Base-by-base conservation (phyloP, 2,797 vertebrate species). In the Coregonus ussuriensis region DNA sequence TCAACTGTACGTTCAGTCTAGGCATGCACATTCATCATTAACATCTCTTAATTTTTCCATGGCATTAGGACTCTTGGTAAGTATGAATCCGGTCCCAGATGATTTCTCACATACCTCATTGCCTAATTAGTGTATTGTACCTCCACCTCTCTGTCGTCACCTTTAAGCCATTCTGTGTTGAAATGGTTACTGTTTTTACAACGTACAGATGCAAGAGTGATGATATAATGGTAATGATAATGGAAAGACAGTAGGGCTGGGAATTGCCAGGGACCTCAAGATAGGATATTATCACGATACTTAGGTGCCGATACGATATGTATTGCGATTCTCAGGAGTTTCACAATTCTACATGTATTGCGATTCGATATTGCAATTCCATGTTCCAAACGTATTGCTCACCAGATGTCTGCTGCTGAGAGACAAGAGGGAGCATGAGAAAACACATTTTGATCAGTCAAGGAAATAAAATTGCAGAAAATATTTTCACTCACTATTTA, bases 181-280 rank as follows among this genome's bases (percentile, higher is more conserved):
- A 13, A 33, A 51, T 63, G 66, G 73, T 67, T 77, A 76, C 35
- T 21, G 11, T 72, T 52, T 70, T 0, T 53, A 69, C 51, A 37
- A 29, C 4, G 51, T n/a, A 76, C 1, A 54, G 29, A 47, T 66
- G 31, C 33, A 76, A 75, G 29, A 47, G 25, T 13, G 56, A 59
- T 68, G 1, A 51, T 74, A 63, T 63, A 63, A 25, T 41, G 35
- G 18, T 41, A 11, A 16, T 15, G 31, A 35, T 16, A 21, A 41
- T 25, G n/a, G 63, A 33, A 47, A 47, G 41, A 47, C 41, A 13
- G 41, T 47, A 13, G 11, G 41, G 41, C 41, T 47, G 9, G 41
- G 41, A 47, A 47, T 47, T 47, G 41, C 9, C 41, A 47, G 9
- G 41, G 41, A 47, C 2, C 41, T 47, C 41, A 47, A 47, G 41